These are phyloP conservation scores for Pachyrhynchus sulphureomaculatus DNA, from an alignment of 1,140 invertebrate genomes.

Conservation along the genomic window DNA sequence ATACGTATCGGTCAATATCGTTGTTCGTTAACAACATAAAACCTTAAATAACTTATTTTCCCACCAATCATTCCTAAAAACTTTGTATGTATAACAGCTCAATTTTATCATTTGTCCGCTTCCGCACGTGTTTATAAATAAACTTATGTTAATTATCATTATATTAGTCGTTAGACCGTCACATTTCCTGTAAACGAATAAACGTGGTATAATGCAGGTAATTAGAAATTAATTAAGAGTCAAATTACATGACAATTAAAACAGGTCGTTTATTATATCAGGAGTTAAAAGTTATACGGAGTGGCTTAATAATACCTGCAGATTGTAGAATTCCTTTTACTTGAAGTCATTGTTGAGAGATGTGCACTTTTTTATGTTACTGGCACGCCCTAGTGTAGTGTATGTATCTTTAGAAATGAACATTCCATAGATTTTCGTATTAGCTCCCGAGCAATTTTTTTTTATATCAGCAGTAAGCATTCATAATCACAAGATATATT, in stretches of 20 bases:
- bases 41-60: too few relatives aligned
- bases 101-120: constrained; percentile 15
- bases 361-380: too few relatives aligned
- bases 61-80: not conserved
- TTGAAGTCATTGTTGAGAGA: too few relatives aligned
- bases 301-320: not conserved
- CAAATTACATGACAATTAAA: constrained; percentile 23
- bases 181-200: constrained; percentile 27
- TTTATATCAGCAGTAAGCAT: too few relatives aligned
- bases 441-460: too few relatives aligned
- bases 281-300: not conserved
- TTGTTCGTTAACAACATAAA: too few relatives aligned
- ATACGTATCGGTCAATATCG: too few relatives aligned
- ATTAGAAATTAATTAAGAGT: constrained; percentile 26
- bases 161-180: constrained; percentile 24
- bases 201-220: constrained; percentile 25
- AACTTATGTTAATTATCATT: constrained; percentile 23
- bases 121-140: constrained; percentile 24
- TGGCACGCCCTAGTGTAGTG: too few relatives aligned
- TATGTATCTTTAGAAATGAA: too few relatives aligned
- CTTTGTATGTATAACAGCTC: not conserved
- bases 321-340: not conserved
- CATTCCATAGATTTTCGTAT: too few relatives aligned
- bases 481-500: too few relatives aligned
- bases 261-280: constrained; percentile 1